Percentiles rank a stretch among this genome's conserved stretches.
phyloP scores from a whole-genome alignment of 2,797 vertebrate genomes.

The Anisognathus igniventris region DNA sequence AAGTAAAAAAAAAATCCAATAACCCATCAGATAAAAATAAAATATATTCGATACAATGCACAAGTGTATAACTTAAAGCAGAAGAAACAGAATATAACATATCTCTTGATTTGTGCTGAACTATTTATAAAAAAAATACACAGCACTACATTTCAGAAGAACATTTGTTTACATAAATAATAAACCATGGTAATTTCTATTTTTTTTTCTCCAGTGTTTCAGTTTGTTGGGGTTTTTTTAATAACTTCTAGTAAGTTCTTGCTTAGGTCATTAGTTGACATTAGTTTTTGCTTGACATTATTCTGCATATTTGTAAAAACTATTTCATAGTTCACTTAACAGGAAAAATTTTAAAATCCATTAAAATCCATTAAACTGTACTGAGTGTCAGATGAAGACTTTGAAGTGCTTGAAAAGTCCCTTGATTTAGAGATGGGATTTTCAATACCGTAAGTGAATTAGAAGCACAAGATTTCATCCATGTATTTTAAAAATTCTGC shows the following conservation, averaged over 20 bases:
- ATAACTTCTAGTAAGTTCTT: background rate
- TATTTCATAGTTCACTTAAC: background rate
- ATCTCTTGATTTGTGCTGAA: background rate
- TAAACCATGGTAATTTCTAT: accelerated
- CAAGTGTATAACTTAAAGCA: background rate
- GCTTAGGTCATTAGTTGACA: background rate
- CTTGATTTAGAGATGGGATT: background rate
- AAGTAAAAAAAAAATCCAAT: background rate
- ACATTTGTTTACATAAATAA: background rate
- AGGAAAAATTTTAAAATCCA: background rate
- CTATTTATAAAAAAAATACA: background rate
- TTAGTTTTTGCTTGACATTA: background rate
- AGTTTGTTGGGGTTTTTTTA: accelerated
- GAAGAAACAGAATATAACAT: background rate
- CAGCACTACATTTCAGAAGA: background rate
- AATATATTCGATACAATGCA: background rate
- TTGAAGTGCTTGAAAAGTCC: background rate
- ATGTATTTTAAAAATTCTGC: background rate
- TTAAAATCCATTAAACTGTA: constrained; percentile 1
- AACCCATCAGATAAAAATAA: background rate
- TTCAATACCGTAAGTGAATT: background rate
- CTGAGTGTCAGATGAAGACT: background rate
- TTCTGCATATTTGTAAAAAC: background rate
- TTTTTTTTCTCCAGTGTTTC: background rate
- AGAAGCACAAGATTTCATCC: background rate